These are phyloP conservation scores for western clawed frog (Xenopus tropicalis) DNA, from an alignment of 2,113 vertebrate genomes.

Conservation along the genomic window DNA sequence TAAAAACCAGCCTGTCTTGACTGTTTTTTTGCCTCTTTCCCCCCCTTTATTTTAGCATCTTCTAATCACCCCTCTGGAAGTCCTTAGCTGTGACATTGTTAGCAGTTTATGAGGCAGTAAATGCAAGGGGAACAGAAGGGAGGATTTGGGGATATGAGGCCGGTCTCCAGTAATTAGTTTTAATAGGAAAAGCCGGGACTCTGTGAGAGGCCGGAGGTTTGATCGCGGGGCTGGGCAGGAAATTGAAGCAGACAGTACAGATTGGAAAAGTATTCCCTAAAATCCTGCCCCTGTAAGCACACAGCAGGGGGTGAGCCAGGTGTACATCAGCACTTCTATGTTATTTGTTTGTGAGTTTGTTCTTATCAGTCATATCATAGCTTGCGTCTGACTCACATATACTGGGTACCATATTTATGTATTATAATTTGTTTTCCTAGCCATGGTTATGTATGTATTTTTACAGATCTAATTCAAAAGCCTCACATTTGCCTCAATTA, in stretches of 20 bases:
- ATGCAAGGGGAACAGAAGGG: slow-evolving; percentile 27
- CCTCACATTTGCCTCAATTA: too few species aligned
- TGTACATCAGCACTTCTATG: background rate
- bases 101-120: slow-evolving; percentile 30
- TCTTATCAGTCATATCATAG: too few species aligned
- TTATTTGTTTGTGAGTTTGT: too few species aligned
- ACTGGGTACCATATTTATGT: too few species aligned
- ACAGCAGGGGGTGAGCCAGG: background rate
- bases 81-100: slow-evolving; percentile 34
- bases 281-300: slow-evolving; percentile 35
- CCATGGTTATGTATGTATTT: too few species aligned
- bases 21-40: too few species aligned
- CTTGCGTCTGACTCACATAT: too few species aligned
- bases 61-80: slow-evolving; percentile 36
- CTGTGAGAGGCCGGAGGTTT: slow-evolving; percentile 38
- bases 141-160: slow-evolving; percentile 41
- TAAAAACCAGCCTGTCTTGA: slow-evolving; percentile 3
- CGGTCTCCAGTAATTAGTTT: slow-evolving; percentile 38
- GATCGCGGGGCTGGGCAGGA: slow-evolving; percentile 22
- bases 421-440: too few species aligned
- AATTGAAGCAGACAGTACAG: slow-evolving; percentile 27
- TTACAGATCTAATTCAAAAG: too few species aligned
- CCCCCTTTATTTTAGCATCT: background rate
- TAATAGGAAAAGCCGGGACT: slow-evolving; percentile 17
- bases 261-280: slow-evolving; percentile 40